Evolutionary conservation across 2,888 invertebrate species (phyloP).

Genomic region (Drosophila demipolita): DNA sequence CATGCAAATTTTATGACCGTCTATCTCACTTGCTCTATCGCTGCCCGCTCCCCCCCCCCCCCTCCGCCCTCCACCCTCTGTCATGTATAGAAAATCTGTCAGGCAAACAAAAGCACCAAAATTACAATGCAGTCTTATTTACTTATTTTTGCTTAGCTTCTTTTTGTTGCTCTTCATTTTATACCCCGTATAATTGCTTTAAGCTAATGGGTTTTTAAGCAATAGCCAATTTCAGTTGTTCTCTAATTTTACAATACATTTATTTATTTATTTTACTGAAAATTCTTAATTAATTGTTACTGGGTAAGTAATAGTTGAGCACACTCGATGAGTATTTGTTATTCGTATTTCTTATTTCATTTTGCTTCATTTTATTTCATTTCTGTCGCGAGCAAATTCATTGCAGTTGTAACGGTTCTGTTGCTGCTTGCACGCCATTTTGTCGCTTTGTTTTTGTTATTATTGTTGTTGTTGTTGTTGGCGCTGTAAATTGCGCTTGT

Average conservation of each 20-base stretch:
- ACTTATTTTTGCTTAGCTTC: conserved; percentile 31
- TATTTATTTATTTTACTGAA: too few species aligned
- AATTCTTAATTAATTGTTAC: neutral
- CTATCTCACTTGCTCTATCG: conserved; percentile 4
- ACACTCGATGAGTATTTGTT: neutral
- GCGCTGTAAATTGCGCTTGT: conserved; percentile 84
- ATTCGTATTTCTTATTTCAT: conserved; percentile 20
- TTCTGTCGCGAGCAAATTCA: conserved; percentile 78
- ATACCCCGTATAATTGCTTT: conserved; percentile 14
- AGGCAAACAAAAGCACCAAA: conserved; percentile 42
- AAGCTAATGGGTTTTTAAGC: neutral
- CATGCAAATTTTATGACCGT: conserved; percentile 72
- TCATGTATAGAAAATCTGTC: conserved; percentile 34
- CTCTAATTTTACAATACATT: neutral
- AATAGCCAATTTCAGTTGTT: neutral
- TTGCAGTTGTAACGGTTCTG: conserved; percentile 72
- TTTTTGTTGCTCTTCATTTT: conserved; percentile 17
- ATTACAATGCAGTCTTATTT: conserved; percentile 52
- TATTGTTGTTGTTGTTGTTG: conserved; percentile 64
- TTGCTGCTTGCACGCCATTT: conserved; percentile 61
- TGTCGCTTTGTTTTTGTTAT: conserved; percentile 61
- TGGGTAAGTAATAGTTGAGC: conserved; percentile 21
- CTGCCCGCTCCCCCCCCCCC: neutral
- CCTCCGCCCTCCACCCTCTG: neutral
- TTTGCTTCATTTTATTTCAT: conserved; percentile 66